Evolutionary conservation across 1,140 invertebrate species (phyloP).

Genomic region (Nasonia giraulti): DNA sequence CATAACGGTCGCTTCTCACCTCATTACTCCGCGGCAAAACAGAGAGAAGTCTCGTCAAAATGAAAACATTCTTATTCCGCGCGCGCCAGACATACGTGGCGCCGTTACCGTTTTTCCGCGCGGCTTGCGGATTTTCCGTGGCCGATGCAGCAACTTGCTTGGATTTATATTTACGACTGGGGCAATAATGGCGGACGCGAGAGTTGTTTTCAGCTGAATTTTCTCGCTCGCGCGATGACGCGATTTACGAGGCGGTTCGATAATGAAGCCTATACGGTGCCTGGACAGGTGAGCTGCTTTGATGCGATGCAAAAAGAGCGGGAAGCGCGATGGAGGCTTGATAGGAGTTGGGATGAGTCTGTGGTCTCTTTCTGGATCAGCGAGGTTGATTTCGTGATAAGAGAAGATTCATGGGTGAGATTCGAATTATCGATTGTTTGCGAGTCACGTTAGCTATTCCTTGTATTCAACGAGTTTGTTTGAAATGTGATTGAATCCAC

Average conservation of each 20-base stretch:
- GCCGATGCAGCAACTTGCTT: neutral
- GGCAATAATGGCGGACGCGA: slow-evolving; percentile 11
- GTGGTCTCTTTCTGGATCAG: too few species aligned
- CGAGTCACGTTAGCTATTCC: too few species aligned
- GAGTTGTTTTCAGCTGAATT: neutral
- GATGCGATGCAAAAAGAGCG: slow-evolving; percentile 4
- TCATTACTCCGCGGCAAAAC: slow-evolving; percentile 6
- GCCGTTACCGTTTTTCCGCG: slow-evolving; percentile 8
- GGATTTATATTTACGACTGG: slow-evolving; percentile 41
- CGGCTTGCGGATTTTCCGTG: neutral
- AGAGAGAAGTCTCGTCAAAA: neutral
- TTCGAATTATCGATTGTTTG: too few species aligned
- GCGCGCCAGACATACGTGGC: neutral
- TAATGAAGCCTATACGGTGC: slow-evolving; percentile 18
- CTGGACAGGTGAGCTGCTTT: neutral
- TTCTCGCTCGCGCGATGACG: neutral
- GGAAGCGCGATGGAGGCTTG: too few species aligned
- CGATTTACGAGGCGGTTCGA: slow-evolving; percentile 24
- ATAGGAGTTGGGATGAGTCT: too few species aligned
- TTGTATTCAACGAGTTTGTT: too few species aligned
- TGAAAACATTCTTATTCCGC: slow-evolving; percentile 37
- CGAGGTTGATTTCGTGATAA: too few species aligned
- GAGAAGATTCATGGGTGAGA: too few species aligned
- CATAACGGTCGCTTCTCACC: slow-evolving; percentile 9
- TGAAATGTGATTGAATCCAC: too few species aligned